Base-by-base conservation (phyloP, 2,888 invertebrate genomes). In the Bugulina stolonifera region DNA sequence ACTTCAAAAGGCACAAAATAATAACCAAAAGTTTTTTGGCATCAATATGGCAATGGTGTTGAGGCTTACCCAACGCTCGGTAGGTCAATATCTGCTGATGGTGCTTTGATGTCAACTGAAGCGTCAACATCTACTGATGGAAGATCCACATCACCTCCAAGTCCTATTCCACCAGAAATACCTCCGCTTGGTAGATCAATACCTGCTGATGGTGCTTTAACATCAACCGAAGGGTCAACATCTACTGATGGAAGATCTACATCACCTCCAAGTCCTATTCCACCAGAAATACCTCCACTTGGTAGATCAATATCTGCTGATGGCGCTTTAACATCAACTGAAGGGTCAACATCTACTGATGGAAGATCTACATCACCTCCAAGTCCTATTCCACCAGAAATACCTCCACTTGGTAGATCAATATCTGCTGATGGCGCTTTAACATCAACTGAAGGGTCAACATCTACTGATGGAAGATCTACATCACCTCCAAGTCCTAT, bases 91-190 rank as follows among this genome's bases (percentile, higher is more conserved):
- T 43, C n/a, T 57, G 57, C 25, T 14, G 64, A 64, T 32, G 64
- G 64, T n/a, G 35, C 70, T 27, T 70, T 71, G 1, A 71, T 1
- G 10, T 32, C 71, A 35, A 14, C 71, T n/a, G n/a, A n/a, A n/a
- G n/a, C n/a, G n/a, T n/a, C n/a, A n/a, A n/a, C n/a, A n/a, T n/a
- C n/a, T n/a, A n/a, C n/a, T n/a, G n/a, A n/a, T n/a, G n/a, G n/a
- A n/a, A n/a, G n/a, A n/a, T n/a, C n/a, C n/a, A n/a, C n/a, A n/a
- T n/a, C n/a, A n/a, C n/a, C n/a, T n/a, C n/a, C n/a, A n/a, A n/a
- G n/a, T n/a, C n/a, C n/a, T n/a, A n/a, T n/a, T n/a, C n/a, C n/a
- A n/a, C n/a, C n/a, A n/a, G n/a, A n/a, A n/a, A n/a, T n/a, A n/a
- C n/a, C n/a, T n/a, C n/a, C n/a, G n/a, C n/a, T n/a, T n/a, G n/a